These are phyloP conservation scores for Dissostichus mawsoni DNA, from an alignment of 2,113 vertebrate species.

Conservation along the genomic window DNA sequence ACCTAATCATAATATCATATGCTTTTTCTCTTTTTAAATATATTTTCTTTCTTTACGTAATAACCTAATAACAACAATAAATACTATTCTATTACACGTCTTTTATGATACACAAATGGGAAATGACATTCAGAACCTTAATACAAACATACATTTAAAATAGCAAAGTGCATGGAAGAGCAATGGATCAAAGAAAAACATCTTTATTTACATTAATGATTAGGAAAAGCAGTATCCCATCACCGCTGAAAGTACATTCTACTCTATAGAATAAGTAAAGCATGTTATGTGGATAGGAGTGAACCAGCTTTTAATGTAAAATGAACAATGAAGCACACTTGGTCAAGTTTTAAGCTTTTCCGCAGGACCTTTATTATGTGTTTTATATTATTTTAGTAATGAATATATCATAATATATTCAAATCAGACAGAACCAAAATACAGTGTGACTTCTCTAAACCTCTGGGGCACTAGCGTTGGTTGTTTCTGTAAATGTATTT, in stretches of 20 bases:
- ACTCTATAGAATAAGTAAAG: neutral
- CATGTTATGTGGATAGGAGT: neutral
- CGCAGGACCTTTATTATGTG: too few species aligned
- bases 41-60: constrained; percentile 24
- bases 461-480: neutral
- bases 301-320: neutral
- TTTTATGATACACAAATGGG: constrained; percentile 37
- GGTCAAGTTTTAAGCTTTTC: too few species aligned
- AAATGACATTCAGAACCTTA: constrained; percentile 15
- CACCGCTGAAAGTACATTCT: constrained; percentile 25
- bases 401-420: too few species aligned
- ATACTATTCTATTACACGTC: constrained; percentile 25
- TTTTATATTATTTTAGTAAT: neutral
- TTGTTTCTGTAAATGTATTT: neutral
- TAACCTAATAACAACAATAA: constrained; percentile 28
- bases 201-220: constrained; percentile 33
- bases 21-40: constrained; percentile 12
- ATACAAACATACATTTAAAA: constrained; percentile 28
- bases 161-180: constrained; percentile 46
- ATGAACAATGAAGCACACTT: neutral
- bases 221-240: constrained; percentile 55
- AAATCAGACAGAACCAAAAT: neutral
- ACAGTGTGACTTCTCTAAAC: neutral
- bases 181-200: constrained; percentile 15
- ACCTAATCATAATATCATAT: constrained; percentile 15